A percentile compares a stretch with the other conserved stretches of the same genome.
phyloP scores from a whole-genome alignment of 2,888 invertebrate species.

The Protophormia terraenovae region DNA sequence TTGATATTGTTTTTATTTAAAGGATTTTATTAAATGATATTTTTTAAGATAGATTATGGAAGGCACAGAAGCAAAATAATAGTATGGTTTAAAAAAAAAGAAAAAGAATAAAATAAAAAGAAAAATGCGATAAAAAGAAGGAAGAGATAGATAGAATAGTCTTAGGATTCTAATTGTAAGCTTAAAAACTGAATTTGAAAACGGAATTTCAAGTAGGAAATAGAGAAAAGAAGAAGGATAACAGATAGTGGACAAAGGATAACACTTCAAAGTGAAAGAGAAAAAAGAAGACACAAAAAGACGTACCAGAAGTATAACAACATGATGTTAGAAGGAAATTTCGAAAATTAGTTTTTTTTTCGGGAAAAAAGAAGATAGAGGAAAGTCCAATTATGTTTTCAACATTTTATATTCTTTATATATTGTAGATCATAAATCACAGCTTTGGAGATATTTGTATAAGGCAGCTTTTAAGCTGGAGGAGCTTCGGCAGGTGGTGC shows the following conservation, averaged over 20 bases:
- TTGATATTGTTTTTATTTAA: constrained; percentile 27
- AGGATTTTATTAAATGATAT: constrained; percentile 60
- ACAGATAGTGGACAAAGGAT: background rate
- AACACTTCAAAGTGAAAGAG: background rate
- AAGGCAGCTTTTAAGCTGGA: constrained; percentile 69
- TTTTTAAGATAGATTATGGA: constrained; percentile 70
- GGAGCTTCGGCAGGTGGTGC: constrained; percentile 70
- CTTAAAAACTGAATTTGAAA: background rate
- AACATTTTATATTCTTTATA: constrained; percentile 1
- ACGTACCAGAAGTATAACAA: background rate
- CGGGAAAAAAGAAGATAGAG: background rate
- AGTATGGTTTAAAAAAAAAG: constrained; percentile 16
- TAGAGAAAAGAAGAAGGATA: background rate
- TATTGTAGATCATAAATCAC: constrained; percentile 51
- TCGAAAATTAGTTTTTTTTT: constrained; percentile 42
- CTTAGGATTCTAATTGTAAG: constrained; percentile 32
- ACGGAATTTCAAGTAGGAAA: constrained; percentile 11
- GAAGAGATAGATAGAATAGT: constrained; percentile 13
- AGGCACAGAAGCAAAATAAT: constrained; percentile 69
- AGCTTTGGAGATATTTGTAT: constrained; percentile 53
- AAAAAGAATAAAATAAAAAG: constrained; percentile 59
- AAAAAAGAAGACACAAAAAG: background rate
- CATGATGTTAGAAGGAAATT: constrained; percentile 27
- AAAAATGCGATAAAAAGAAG: constrained; percentile 36
- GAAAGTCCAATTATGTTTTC: background rate